Base-by-base conservation (phyloP, 2,797 vertebrate species). In the Enteromius anoplus region DNA sequence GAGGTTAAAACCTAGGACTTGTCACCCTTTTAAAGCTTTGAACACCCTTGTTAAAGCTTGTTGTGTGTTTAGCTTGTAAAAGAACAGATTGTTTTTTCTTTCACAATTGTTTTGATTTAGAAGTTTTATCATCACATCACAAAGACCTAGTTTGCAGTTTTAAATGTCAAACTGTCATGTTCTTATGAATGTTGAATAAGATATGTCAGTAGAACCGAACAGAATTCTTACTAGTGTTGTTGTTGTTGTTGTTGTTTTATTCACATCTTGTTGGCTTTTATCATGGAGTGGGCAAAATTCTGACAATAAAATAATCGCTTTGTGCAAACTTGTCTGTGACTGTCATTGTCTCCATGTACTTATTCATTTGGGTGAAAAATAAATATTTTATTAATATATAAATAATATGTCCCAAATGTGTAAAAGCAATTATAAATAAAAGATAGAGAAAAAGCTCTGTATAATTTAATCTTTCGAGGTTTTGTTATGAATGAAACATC, bases 291-390 rank as follows among this genome's bases (percentile, higher is more conserved):
- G 19, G 40, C 4, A 81, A 29, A 53, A 51, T 75, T 82, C 55
- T 51, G 42, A n/a, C n/a, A 66, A 75, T 75, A 82, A 75, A 82
- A 34, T 40, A 73, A 81, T 37, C 29, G 4, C 19, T 81, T 81
- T 65, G 60, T 81, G 80, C 45, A 81, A 65, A 82, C 9, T 34
- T 14, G 29, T 73, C 7, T 55, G 51, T 58, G 72, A 58, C 19
- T 51, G 34, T 64, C 23, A n/a, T 26, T 26, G 1, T 26, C 26
- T 26, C 26, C 8, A 11, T 62, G 19, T 45, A 49, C 29, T 47
- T 60, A n/a, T 45, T 45, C 17, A 3, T 34, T 14, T 53, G 47
- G 5, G 5, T 40, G 32, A 32, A 75, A 53, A 37, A 14, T 4
- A 0, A 1, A 37, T 55, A 15, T 55, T 15, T 75, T 37, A n/a